These are phyloP conservation scores for Alexandromys fortis DNA, from an alignment of 2,113 vertebrate genomes.

Conservation along the genomic window DNA sequence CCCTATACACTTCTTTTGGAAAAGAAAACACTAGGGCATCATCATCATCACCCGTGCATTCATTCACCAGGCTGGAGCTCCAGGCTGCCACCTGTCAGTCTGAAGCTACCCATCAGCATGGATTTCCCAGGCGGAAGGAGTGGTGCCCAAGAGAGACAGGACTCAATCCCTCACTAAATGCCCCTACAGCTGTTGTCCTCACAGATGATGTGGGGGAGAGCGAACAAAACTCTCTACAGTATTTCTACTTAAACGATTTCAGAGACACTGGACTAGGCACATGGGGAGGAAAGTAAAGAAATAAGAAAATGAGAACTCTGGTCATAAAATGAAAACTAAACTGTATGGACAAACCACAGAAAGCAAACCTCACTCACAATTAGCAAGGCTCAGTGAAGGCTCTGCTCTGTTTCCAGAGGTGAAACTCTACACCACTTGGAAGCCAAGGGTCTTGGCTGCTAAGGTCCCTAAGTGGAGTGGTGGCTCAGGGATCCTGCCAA, in stretches of 20 bases:
- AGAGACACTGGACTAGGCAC: neutral
- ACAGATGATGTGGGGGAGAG: neutral
- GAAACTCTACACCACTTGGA: neutral
- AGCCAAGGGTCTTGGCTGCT: neutral
- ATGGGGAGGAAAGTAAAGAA: neutral
- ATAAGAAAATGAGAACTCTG: neutral
- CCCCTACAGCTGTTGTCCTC: neutral
- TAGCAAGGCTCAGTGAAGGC: neutral
- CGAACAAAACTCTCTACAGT: neutral
- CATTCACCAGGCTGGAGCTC: neutral
- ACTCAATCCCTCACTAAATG: no score
- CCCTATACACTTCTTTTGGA: neutral
- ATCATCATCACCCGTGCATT: neutral
- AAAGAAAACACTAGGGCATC: neutral
- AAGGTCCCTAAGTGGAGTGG: neutral
- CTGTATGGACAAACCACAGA: neutral
- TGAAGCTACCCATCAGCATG: neutral
- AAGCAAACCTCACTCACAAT: neutral
- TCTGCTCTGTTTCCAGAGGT: neutral
- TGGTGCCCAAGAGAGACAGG: no score
- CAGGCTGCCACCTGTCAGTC: neutral
- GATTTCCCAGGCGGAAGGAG: neutral
- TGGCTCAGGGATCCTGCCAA: neutral
- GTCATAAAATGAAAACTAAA: constrained; percentile 41
- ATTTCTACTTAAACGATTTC: constrained; percentile 4